These are phyloP conservation scores for Eurosta solidaginis DNA, from an alignment of 1,140 invertebrate genomes.

Conservation along the genomic window DNA sequence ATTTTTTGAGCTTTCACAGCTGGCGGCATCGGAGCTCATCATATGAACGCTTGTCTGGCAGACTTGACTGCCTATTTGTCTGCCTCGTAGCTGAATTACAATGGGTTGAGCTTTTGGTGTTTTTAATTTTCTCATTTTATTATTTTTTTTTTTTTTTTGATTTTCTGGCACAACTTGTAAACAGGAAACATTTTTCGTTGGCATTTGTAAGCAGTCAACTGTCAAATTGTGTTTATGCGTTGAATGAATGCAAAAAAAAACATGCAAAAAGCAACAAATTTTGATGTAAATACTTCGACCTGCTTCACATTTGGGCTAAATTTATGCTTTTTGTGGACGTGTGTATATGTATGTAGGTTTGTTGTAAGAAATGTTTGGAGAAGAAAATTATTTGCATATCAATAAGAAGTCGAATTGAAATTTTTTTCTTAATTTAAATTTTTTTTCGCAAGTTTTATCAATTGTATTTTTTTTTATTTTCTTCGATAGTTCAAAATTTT, in stretches of 20 bases:
- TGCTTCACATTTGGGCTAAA: neutral
- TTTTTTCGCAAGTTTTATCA: too few relatives aligned
- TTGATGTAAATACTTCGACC: neutral
- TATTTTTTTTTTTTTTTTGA: neutral
- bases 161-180: neutral
- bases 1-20: neutral
- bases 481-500: too few relatives aligned
- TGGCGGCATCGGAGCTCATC: neutral
- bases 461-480: too few relatives aligned
- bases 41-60: neutral
- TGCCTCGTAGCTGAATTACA: neutral
- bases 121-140: neutral
- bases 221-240: constrained; percentile 3
- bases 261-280: neutral
- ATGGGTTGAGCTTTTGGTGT: neutral
- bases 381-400: neutral
- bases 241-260: neutral
- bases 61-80: neutral
- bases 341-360: neutral
- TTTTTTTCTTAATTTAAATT: neutral
- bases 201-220: constrained; percentile 10
- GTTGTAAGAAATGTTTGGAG: neutral
- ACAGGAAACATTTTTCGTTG: constrained; percentile 12
- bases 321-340: neutral
- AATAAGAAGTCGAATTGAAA: neutral